Evolutionary conservation across 2,888 invertebrate genomes (phyloP).

Genomic region (Rhorus exstirpatorius): DNA sequence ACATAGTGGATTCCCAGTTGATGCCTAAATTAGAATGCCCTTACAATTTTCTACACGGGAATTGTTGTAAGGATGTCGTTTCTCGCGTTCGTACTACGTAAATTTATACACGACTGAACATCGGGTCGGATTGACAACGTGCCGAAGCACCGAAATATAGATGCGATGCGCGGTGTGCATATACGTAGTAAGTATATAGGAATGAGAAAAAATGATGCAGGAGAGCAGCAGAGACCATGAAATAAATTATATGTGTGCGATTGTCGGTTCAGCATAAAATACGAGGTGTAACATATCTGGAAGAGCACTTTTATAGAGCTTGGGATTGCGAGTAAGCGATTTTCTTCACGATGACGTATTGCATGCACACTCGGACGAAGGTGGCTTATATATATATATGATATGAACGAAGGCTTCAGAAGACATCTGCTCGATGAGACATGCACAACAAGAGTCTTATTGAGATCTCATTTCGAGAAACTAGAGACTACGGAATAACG

Average conservation of each 20-base stretch:
- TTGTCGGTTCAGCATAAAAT: slow-evolving; percentile 54
- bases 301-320: slow-evolving; percentile 50
- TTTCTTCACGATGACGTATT: slow-evolving; percentile 40
- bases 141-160: too few species aligned
- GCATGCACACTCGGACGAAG: not conserved
- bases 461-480: slow-evolving; percentile 54
- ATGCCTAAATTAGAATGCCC: too few species aligned
- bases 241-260: slow-evolving; percentile 17
- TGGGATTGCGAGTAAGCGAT: slow-evolving; percentile 63
- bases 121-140: too few species aligned
- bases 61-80: too few species aligned
- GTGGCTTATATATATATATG: slow-evolving; percentile 4
- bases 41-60: too few species aligned
- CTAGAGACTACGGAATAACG: slow-evolving; percentile 37
- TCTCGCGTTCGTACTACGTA: too few species aligned
- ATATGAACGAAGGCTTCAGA: slow-evolving; percentile 13
- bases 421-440: slow-evolving; percentile 55
- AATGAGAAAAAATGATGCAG: slow-evolving; percentile 25
- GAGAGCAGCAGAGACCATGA: slow-evolving; percentile 3
- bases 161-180: too few species aligned
- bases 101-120: too few species aligned
- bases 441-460: slow-evolving; percentile 52
- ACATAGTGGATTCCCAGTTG: too few species aligned
- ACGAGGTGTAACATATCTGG: slow-evolving; percentile 49
- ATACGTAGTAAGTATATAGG: not conserved